Base-by-base conservation (phyloP, 2,113 vertebrate genomes). In the Perca fluviatilis region DNA sequence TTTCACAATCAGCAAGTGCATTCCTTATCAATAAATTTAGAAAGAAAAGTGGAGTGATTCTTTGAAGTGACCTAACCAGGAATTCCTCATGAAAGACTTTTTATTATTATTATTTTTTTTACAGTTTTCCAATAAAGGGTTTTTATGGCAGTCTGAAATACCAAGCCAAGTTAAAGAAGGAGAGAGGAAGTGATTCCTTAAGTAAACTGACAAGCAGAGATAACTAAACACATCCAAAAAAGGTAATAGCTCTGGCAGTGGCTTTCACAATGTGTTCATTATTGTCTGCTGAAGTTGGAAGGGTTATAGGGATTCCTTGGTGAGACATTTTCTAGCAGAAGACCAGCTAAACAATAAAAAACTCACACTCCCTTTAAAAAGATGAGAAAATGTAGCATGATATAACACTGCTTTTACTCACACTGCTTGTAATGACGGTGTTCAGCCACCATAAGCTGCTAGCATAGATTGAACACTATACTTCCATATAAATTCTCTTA, bases 141-240 rank as follows among this genome's bases (percentile, higher is more conserved):
- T 83, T 43, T 88, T 83, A 79, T 71, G 65, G 74, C 54, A 5
- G 25, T 76, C 70, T 77, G 66, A 86, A 83, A 80, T 79, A 75
- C 69, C 70, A 58, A 80, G 87, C 64, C 58, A 65, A 86, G 83
- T 85, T 82, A 75, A 84, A 87, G 75, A 79, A 79, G 75, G 79
- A 63, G 81, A 84, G 80, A 90, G 90, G 89, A 89, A 94, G 88
- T 66, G 74, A 92, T 71, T 78, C 82, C 74, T 90, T 80, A 88
- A 85, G 93, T 90, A 92, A 93, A 89, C 90, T 58, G 77, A 91
- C 84, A 77, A 67, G 88, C 72, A 79, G 78, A 90, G 89, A 91
- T 86, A 90, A 89, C 83, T 89, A 92, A 94, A 93, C 91, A 89
- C 79, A 89, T 84, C 94, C 94, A 92, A 93, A 94, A 93, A 94